These are phyloP conservation scores for Acrocephalus scirpaceus DNA, from an alignment of 2,797 vertebrate species.

Conservation along the genomic window DNA sequence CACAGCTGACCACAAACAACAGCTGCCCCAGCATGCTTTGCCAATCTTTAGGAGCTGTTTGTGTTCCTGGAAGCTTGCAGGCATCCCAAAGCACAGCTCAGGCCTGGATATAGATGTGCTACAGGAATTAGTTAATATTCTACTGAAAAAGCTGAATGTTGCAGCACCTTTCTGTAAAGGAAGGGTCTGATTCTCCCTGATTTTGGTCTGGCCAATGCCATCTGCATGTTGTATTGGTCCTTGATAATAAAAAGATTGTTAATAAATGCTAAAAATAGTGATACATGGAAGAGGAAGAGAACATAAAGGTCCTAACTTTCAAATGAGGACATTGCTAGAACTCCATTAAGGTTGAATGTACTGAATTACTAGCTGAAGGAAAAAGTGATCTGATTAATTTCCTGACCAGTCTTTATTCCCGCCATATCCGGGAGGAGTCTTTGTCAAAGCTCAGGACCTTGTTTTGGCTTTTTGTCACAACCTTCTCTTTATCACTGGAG, in stretches of 20 bases:
- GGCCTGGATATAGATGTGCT: background rate
- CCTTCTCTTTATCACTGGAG: background rate
- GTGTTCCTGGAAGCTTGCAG: background rate
- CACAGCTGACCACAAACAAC: accelerated
- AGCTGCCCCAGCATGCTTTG: background rate
- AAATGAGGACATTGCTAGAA: background rate
- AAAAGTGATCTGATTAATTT: background rate
- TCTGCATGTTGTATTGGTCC: background rate
- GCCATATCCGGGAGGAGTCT: background rate
- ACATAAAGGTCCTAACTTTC: background rate
- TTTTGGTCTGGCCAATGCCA: background rate
- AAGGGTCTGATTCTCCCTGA: background rate
- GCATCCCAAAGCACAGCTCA: background rate
- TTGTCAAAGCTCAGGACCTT: background rate
- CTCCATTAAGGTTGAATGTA: background rate
- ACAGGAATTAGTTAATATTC: background rate
- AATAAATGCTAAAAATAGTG: background rate
- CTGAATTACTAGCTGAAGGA: background rate
- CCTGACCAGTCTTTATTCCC: background rate
- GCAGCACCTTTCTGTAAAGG: background rate
- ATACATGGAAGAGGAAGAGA: background rate
- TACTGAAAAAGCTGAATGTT: background rate
- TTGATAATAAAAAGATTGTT: background rate
- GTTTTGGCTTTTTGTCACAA: background rate
- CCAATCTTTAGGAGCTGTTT: background rate